Conservation (phyloP, 1,140 invertebrate species). For the Neuroterus valhalla region DNA sequence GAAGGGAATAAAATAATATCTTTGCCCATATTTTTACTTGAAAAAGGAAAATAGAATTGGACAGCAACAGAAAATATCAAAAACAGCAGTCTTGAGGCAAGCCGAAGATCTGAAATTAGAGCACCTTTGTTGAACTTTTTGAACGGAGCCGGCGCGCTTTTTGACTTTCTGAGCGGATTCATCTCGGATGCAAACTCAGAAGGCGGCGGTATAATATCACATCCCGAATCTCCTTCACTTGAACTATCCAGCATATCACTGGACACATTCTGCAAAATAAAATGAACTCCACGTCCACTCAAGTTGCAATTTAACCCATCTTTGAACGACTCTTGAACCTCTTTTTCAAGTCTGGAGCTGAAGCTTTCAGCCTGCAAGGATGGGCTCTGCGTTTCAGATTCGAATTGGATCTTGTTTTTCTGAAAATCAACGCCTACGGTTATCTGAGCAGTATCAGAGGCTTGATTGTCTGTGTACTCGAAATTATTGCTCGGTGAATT, state of each 20-base stretch:
- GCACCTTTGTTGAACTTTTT: conserved; percentile 64
- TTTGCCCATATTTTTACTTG: not conserved
- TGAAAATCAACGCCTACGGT: not conserved
- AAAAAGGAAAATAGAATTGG: not conserved
- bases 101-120: conserved; percentile 39
- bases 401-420: conserved; percentile 1
- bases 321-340: conserved; percentile 17
- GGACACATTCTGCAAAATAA: conserved; percentile 43
- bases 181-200: conserved; percentile 59
- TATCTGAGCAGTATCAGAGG: not conserved
- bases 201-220: conserved; percentile 56
- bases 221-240: conserved; percentile 50
- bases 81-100: conserved; percentile 17
- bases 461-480: not conserved
- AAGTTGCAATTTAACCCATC: conserved; percentile 50
- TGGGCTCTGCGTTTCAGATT: not conserved
- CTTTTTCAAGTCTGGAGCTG: not conserved
- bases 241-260: conserved; percentile 44
- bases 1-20: not conserved
- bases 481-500: conserved; percentile 31
- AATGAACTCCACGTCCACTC: conserved; percentile 42
- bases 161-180: conserved; percentile 70
- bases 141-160: conserved; percentile 69
- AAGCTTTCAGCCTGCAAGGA: conserved; percentile 8
- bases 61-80: not conserved